Conservation (phyloP, 1,140 invertebrate genomes). For the Andrena cerasifolii region DNA sequence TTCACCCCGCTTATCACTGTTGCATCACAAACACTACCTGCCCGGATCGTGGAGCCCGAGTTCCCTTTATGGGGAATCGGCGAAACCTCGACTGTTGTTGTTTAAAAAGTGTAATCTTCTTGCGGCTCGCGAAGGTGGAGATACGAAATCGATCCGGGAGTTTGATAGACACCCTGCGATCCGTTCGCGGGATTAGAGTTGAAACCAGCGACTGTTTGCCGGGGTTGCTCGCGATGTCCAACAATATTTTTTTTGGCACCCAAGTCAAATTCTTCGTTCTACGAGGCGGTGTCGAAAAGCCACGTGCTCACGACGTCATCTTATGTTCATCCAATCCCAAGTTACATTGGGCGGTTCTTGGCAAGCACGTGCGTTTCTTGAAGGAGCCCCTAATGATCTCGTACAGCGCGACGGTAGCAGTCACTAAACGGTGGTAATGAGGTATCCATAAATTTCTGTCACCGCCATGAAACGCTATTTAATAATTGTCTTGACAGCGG, state of each 20-base stretch:
- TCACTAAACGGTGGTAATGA: slow-evolving; percentile 75
- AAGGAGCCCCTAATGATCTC: slow-evolving; percentile 74
- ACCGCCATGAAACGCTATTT: slow-evolving; percentile 57
- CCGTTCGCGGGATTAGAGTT: slow-evolving; percentile 62
- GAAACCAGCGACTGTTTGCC: slow-evolving; percentile 64
- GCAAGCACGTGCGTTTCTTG: slow-evolving; percentile 72
- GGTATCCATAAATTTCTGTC: slow-evolving; percentile 72
- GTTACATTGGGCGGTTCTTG: slow-evolving; percentile 76
- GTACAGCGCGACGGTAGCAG: slow-evolving; percentile 59
- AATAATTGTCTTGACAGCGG: slow-evolving; percentile 60
- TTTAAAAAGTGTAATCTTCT: background rate
- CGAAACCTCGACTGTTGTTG: background rate
- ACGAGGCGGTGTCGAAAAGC: slow-evolving; percentile 69
- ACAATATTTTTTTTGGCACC: slow-evolving; percentile 71
- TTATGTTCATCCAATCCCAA: slow-evolving; percentile 42
- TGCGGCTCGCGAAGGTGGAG: background rate
- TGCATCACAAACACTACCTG: slow-evolving; percentile 3
- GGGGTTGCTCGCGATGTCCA: slow-evolving; percentile 58
- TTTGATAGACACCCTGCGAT: slow-evolving; percentile 38
- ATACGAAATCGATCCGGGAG: background rate
- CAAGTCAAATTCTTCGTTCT: slow-evolving; percentile 67
- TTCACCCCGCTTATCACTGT: slow-evolving; percentile 6
- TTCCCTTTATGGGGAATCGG: background rate
- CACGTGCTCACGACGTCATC: slow-evolving; percentile 73
- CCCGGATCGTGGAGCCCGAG: background rate